Base-by-base conservation (phyloP, 2,797 vertebrate species). In the Ispidina picta region DNA sequence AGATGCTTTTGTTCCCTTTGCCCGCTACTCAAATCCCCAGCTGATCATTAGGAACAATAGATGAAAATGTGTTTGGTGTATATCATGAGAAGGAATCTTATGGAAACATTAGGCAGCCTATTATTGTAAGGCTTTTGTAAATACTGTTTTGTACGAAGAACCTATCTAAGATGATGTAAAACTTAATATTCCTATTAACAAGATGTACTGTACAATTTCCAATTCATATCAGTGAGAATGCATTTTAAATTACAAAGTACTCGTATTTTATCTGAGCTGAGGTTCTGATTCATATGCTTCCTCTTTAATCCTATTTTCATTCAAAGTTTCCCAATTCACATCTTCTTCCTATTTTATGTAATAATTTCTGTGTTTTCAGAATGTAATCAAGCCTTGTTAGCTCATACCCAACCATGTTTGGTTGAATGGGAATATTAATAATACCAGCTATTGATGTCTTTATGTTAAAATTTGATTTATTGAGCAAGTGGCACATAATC, bases 401-500 rank as follows among this genome's bases (percentile, higher is more conserved):
- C 88, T 88, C 82, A 85, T 92, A 35, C 82, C 60, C 83, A 83
- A 43, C 65, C 46, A 86, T 31, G 64, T 96, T 93, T 73, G 66
- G 55, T 83, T 95, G 94, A 96, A 95, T 97, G 85, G 75, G 83
- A 96, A 90, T 96, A 95, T 94, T 96, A 96, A 86, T 92, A 95
- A 93, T 88, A 82, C 83, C 55, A 94, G 62, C 81, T 95, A 92
- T 87, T 96, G 89, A 94, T 92, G 83, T 94, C 96, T 97, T 95
- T 92, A 96, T 96, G 91, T 90, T 95, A 84, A 96, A 96, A 91
- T 87, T 91, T 96, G 86, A 96, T 96, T 96, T 92, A 95, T 96
- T 86, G 77, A 92, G 77, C 92, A 91, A 93, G 88, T 86, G 89
- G 87, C 88, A 95, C 79, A 86, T 95, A 96, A 95, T 95, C 76